phyloP scores from a whole-genome alignment of 2,113 vertebrate genomes.

The Hippocampus mohnikei region DNA sequence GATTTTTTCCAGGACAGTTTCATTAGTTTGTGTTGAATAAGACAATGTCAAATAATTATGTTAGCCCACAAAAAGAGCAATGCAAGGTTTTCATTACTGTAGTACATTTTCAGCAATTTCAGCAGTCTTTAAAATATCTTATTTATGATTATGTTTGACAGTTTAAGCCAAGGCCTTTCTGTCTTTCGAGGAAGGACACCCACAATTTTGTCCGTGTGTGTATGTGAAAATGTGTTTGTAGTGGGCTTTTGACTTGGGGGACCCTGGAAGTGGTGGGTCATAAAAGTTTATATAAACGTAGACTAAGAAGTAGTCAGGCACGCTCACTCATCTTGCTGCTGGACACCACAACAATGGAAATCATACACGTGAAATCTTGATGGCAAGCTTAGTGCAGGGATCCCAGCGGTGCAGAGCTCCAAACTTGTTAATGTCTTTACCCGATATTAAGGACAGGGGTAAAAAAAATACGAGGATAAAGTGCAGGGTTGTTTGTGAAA shows the following conservation, averaged over 20 bases:
- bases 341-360: conserved; percentile 48
- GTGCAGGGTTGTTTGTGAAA: conserved; percentile 10
- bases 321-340: conserved; percentile 27
- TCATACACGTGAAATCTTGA: conserved; percentile 59
- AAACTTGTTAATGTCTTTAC: conserved; percentile 65
- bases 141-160: neutral
- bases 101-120: neutral
- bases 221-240: conserved; percentile 26
- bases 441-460: conserved; percentile 55
- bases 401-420: conserved; percentile 44
- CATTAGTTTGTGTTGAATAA: neutral
- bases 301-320: conserved; percentile 47
- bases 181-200: neutral
- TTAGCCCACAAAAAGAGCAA: neutral
- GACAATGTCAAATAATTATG: neutral
- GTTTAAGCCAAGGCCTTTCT: neutral
- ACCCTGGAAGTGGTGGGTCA: conserved; percentile 58
- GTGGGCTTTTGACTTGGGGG: conserved; percentile 54
- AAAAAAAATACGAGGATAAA: conserved; percentile 30
- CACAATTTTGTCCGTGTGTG: conserved; percentile 5
- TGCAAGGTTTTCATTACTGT: neutral
- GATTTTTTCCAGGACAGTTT: neutral
- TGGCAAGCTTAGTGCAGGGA: conserved; percentile 48
- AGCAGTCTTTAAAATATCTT: neutral
- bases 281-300: conserved; percentile 63